Base-by-base conservation (phyloP, 2,113 vertebrate genomes). In the Cottus gobio region DNA sequence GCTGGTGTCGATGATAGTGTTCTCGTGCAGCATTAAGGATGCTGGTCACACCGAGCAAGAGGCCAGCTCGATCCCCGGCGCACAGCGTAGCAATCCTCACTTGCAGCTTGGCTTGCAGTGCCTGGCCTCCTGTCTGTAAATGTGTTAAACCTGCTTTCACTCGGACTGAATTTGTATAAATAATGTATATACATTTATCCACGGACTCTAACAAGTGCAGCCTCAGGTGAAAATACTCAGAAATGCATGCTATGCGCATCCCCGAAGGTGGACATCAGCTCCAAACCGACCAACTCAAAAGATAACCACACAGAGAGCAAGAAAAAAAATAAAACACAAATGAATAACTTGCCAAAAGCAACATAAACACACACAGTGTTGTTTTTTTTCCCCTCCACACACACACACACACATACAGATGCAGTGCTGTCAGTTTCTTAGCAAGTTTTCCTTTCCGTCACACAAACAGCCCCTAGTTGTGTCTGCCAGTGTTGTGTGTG, bases 181-280 rank as follows among this genome's bases (percentile, higher is more conserved):
- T 94, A 93, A 94, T 94, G 90, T 91, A 94, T 93, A 93, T 93
- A 93, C 91, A 91, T 94, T 92, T 94, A 94, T 93, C 90, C 90
- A 84, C 91, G 89, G 89, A 92, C 91, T 91, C 91, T 93, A 93
- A 94, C 92, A 94, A 94, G 92, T 91, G 91, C 88, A 90, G 93
- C 93, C 93, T 92, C 89, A 84, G 93, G 93, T 94, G 86, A 92
- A 93, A 93, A 92, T 86, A 93, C 91, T 94, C 91, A 91, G 89
- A 91, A 93, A 93, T 93, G 91, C 90, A 93, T 89, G 92, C 89
- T 90, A 83, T 88, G 89, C 66, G 82, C 90, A 79, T 93, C 92
- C 92, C 93, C 44, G 72, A 93, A 92, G 93, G 93, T 93, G 89
- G 93, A 90, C 91, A 89, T 88, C 81, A 87, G 86, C 90, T 88